Conservation (phyloP, 2,113 vertebrate genomes). For the Speoplatyrhinus poulsoni region DNA sequence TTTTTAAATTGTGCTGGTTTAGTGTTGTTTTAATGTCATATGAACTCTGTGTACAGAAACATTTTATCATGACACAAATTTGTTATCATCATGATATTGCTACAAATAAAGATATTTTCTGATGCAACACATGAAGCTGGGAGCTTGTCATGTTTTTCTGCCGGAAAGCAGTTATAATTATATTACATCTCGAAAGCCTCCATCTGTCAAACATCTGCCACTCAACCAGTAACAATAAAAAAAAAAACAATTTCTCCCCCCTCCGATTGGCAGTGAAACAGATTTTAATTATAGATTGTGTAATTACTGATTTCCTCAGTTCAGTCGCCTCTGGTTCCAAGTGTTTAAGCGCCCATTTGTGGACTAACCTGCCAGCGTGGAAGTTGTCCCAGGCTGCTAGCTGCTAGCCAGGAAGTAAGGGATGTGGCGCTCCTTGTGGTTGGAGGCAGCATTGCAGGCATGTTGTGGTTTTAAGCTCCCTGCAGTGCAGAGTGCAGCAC, state of each 20-base stretch:
- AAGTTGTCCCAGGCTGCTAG: neutral
- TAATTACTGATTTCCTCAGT: conserved; percentile 71
- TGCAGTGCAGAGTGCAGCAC: neutral
- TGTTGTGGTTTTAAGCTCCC: no score
- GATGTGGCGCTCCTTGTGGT: no score
- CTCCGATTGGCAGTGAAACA: conserved; percentile 55
- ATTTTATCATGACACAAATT: conserved; percentile 17
- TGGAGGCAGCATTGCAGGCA: no score
- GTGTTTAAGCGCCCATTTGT: conserved; percentile 44
- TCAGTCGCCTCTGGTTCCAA: conserved; percentile 57
- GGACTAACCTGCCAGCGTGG: conserved; percentile 30
- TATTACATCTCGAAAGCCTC: conserved; percentile 38
- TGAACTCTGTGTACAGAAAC: conserved; percentile 5
- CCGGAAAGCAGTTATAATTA: conserved; percentile 40
- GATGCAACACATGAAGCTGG: neutral
- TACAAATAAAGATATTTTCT: conserved; percentile 46
- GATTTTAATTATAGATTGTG: conserved; percentile 77
- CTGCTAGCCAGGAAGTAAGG: conserved; percentile 1
- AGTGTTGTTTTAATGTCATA: conserved; percentile 14
- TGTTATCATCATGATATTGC: conserved; percentile 11
- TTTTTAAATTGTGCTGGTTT: neutral
- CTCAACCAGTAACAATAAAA: conserved; percentile 64
- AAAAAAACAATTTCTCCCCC: conserved; percentile 44
- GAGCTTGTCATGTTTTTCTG: neutral
- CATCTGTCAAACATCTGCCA: conserved; percentile 68